Evolutionary conservation across 2,888 invertebrate genomes (phyloP).

Genomic region (Drosophila greeni): DNA sequence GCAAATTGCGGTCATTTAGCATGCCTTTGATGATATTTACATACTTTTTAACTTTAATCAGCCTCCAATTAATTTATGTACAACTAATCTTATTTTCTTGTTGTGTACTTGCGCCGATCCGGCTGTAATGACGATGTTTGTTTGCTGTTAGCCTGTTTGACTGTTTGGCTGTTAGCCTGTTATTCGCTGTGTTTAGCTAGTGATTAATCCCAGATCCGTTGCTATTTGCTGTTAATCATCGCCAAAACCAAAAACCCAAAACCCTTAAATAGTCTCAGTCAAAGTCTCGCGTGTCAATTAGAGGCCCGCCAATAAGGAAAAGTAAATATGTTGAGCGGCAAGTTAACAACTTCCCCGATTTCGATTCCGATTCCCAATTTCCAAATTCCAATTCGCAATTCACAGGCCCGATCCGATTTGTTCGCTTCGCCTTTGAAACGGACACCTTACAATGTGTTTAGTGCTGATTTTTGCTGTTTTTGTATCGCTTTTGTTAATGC

Average conservation of each 20-base stretch:
- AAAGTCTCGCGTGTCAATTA: conserved; percentile 54
- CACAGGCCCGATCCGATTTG: conserved; percentile 30
- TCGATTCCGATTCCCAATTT: conserved; percentile 5
- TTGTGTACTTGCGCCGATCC: conserved; percentile 12
- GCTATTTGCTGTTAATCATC: conserved; percentile 54
- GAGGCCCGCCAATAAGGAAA: conserved; percentile 64
- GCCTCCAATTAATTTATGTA: background rate
- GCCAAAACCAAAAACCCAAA: conserved; percentile 50
- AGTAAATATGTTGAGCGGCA: conserved; percentile 47
- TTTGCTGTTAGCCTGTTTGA: conserved; percentile 27
- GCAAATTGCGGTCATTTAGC: background rate
- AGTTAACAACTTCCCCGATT: conserved; percentile 48
- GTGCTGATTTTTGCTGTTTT: conserved; percentile 4
- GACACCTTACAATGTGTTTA: conserved; percentile 12
- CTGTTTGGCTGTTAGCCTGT: conserved; percentile 36
- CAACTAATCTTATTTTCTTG: background rate
- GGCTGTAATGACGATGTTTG: conserved; percentile 30
- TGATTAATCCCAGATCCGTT: conserved; percentile 51
- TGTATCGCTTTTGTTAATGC: conserved; percentile 33
- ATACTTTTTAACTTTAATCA: background rate
- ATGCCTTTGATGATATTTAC: background rate
- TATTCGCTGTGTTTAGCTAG: conserved; percentile 45
- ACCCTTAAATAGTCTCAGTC: conserved; percentile 67
- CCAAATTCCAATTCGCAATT: conserved; percentile 6
- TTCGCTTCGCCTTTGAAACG: conserved; percentile 31